Evolutionary conservation across 2,797 vertebrate genomes (phyloP), one percentile per base, ranked within the genome.

Genomic region (Trachurus trachurus): DNA sequence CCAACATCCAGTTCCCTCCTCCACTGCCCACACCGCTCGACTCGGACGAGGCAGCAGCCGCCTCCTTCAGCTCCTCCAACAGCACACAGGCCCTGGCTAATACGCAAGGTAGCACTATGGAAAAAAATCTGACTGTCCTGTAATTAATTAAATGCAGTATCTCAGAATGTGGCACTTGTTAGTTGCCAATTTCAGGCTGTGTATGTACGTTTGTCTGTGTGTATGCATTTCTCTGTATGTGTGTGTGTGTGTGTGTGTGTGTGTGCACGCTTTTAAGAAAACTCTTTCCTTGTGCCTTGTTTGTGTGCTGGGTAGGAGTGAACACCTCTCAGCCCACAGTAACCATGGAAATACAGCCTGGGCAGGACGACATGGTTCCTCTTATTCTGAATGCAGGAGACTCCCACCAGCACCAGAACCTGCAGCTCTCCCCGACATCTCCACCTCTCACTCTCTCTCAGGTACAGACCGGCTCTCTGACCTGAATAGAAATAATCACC

Each of bases 1-100:
- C 96, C 83, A 99, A 97, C 95, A 97, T 99, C 94, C 98, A 99
- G 89, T 99, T 99, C 91, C 98, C 98, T 2, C 97, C 98, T 44
- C 98, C 98, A 0, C 96, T 99, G 71, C 96, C 97, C 8, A 98
- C 96, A 6, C 98, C 98, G 0, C 92, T 99, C 75, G 98, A 99
- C 83, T 96, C 96, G 0, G 98, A 99, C 56, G 97, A 99, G 53
- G 74, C 85, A 0, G 93, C 95, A n/a, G 78, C 94, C 0, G 78
- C 94, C 66, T 87, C 86, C 0, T 95, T 97, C 64, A 95, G 94
- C 86, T 93, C 95, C 84, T 96, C 97, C 86, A 95, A 92, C 90
- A 97, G 95, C 84, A 95, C 96, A 0, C 96, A 96, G 6, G 96
- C 95, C 69, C 96, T 98, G 2, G 92, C 95, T 12, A 94, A 95